Conservation (phyloP, 2,797 vertebrate genomes). For the Bradypodion pumilum region DNA sequence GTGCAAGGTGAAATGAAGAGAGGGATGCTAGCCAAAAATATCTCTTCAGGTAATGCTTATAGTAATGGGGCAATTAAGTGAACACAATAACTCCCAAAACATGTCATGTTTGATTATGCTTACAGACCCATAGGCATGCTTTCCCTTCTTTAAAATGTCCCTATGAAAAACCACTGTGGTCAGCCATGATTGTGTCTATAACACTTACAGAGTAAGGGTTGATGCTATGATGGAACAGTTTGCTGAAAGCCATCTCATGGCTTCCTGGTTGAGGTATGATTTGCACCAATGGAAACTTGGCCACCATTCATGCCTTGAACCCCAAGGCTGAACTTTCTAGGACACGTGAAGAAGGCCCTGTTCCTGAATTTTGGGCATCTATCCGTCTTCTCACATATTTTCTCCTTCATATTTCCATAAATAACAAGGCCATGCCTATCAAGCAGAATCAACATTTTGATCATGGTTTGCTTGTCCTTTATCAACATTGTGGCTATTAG, state of each 20-base stretch:
- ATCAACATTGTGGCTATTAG: constrained; percentile 33
- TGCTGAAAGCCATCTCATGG: neutral
- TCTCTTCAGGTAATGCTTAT: too few relatives aligned
- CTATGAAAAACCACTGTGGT: neutral
- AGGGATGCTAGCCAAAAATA: too few relatives aligned
- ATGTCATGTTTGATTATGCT: neutral
- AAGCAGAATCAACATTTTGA: fast-evolving
- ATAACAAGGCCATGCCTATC: neutral
- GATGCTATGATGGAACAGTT: neutral
- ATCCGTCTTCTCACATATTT: neutral
- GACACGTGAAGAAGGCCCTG: neutral
- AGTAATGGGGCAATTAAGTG: too few relatives aligned
- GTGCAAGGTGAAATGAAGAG: too few relatives aligned
- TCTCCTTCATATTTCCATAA: fast-evolving
- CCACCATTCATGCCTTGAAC: neutral
- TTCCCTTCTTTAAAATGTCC: neutral
- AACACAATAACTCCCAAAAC: neutral
- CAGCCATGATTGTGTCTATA: fast-evolving
- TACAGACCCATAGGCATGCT: neutral
- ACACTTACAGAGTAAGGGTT: fast-evolving
- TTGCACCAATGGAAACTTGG: neutral
- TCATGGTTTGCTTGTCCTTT: neutral
- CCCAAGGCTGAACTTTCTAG: too few relatives aligned
- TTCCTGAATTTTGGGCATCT: too few relatives aligned
- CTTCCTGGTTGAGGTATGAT: neutral